These are phyloP conservation scores for Chaetodon trifasciatus DNA, from an alignment of 2,797 vertebrate genomes.

Conservation along the genomic window DNA sequence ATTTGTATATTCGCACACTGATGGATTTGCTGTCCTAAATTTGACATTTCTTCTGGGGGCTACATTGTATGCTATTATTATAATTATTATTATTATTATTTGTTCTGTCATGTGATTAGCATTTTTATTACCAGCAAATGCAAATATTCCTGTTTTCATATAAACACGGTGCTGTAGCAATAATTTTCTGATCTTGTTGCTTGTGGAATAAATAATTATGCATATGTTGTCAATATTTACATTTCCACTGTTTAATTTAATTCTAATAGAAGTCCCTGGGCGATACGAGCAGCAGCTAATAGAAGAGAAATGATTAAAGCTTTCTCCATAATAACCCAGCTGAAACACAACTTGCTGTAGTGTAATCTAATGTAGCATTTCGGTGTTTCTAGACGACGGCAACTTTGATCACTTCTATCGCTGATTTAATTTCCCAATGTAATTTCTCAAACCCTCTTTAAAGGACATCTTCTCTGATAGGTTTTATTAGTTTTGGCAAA, in stretches of 20 bases:
- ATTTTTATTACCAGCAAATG: slow-evolving; percentile 72
- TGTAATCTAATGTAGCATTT: slow-evolving; percentile 67
- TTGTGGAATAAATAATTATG: slow-evolving; percentile 81
- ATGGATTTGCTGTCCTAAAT: slow-evolving; percentile 54
- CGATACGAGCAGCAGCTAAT: slow-evolving; percentile 74
- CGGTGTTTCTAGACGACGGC: slow-evolving; percentile 58
- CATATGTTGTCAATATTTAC: slow-evolving; percentile 85
- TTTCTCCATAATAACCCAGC: slow-evolving; percentile 70
- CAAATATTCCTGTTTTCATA: slow-evolving; percentile 71
- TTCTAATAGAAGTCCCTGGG: slow-evolving; percentile 82
- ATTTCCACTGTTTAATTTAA: slow-evolving; percentile 85
- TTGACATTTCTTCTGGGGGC: background rate
- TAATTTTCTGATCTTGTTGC: slow-evolving; percentile 78
- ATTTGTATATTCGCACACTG: slow-evolving; percentile 67
- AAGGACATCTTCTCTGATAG: slow-evolving; percentile 36
- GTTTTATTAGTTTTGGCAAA: slow-evolving; percentile 54
- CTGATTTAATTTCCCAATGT: slow-evolving; percentile 70
- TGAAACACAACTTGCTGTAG: slow-evolving; percentile 65
- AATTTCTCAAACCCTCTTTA: slow-evolving; percentile 58
- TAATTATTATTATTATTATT: slow-evolving; percentile 38
- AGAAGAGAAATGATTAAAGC: slow-evolving; percentile 81
- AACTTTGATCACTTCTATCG: slow-evolving; percentile 69
- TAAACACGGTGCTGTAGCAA: slow-evolving; percentile 65
- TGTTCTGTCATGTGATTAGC: slow-evolving; percentile 63
- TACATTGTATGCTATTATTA: slow-evolving; percentile 12